A percentile compares a stretch with the other conserved stretches of the same genome.
Evolutionary conservation across 2,113 vertebrate species (phyloP).

Genomic region (Panurus biarmicus): DNA sequence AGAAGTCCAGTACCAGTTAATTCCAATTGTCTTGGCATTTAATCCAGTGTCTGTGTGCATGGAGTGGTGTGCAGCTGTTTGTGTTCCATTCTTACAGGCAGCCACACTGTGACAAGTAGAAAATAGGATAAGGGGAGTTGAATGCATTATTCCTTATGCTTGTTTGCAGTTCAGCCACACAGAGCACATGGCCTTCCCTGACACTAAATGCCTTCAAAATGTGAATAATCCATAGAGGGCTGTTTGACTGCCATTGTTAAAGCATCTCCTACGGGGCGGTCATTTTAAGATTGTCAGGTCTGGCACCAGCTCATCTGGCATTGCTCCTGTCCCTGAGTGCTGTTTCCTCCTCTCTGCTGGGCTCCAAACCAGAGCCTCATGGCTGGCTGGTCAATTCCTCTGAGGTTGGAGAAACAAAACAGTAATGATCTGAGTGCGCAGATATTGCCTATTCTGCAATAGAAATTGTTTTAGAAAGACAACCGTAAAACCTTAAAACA

Average conservation of each 20-base stretch:
- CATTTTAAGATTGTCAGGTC: not conserved
- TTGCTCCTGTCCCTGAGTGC: not conserved
- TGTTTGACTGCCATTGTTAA: not conserved
- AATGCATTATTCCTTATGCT: not conserved
- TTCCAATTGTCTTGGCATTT: not conserved
- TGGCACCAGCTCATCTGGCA: not conserved
- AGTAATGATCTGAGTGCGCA: not conserved
- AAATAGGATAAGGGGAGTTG: not conserved
- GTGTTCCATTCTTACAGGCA: not conserved
- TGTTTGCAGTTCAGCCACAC: not conserved
- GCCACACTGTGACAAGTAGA: not conserved
- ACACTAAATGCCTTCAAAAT: not conserved
- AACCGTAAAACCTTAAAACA: not conserved
- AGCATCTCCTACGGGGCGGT: rapidly evolving
- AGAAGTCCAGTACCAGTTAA: not conserved
- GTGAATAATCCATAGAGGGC: not conserved
- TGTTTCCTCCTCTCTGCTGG: not conserved
- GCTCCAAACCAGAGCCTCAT: not conserved
- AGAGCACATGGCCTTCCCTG: not conserved
- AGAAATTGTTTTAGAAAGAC: not conserved
- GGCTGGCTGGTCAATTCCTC: not conserved
- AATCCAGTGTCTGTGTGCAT: not conserved
- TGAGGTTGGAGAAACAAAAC: not conserved
- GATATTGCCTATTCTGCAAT: not conserved
- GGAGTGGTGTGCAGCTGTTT: not conserved